Percentiles rank a stretch among this genome's conserved stretches.
Evolutionary conservation across 2,797 vertebrate genomes (phyloP).

Genomic region (Amphiprion clarkii): DNA sequence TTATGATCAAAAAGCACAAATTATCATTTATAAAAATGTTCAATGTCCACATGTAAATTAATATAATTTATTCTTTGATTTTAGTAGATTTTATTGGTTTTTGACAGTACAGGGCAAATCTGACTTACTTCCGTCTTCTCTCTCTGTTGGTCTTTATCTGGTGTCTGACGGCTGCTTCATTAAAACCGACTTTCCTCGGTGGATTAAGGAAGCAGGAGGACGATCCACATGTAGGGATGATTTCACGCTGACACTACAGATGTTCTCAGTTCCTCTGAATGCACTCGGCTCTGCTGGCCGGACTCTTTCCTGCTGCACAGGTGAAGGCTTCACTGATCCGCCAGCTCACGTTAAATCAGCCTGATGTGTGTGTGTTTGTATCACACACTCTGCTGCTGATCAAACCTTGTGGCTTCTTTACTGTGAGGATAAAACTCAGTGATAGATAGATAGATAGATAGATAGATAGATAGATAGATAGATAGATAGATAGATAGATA

Average conservation of each 20-base stretch:
- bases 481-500: too few species aligned
- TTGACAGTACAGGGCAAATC: too few species aligned
- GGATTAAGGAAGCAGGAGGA: conserved; percentile 7
- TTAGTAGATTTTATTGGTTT: too few species aligned
- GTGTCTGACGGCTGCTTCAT: neutral
- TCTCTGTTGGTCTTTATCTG: too few species aligned
- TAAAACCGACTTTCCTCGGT: neutral
- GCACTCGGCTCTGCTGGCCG: neutral
- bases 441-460: neutral
- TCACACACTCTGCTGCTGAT: conserved; percentile 5
- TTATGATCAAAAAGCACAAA: too few species aligned
- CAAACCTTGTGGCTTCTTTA: neutral
- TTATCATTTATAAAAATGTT: too few species aligned
- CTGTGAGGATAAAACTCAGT: neutral
- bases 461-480: too few species aligned
- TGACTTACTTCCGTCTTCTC: too few species aligned
- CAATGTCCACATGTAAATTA: too few species aligned
- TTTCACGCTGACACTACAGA: neutral
- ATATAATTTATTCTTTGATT: too few species aligned
- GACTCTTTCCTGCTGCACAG: conserved; percentile 33
- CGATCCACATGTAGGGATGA: conserved; percentile 5
- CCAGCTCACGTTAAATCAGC: conserved; percentile 51
- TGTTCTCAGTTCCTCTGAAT: neutral
- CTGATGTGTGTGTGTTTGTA: conserved; percentile 12
- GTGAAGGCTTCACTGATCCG: conserved; percentile 54